Evolutionary conservation across 2,888 invertebrate species (phyloP).

Genomic region (Eurytoma adleriae): DNA sequence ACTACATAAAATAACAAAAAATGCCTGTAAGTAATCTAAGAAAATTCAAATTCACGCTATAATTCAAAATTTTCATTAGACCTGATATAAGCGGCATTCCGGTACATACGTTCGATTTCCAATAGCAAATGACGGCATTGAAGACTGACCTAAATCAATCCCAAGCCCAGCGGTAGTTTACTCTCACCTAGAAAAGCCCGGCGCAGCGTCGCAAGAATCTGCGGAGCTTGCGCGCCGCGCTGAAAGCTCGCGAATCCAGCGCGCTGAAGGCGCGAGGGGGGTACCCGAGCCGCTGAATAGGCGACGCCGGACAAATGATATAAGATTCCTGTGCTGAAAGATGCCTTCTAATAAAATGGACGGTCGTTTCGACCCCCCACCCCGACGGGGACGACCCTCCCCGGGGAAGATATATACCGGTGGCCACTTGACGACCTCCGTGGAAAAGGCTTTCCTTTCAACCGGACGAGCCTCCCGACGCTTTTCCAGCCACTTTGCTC

Average conservation of each 20-base stretch:
- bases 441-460: conserved; percentile 45
- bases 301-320: conserved; percentile 69
- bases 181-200: no score
- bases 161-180: no score
- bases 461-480: conserved; percentile 26
- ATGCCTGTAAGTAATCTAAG: no score
- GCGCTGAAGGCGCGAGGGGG: neutral
- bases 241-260: neutral
- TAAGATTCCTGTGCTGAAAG: conserved; percentile 70
- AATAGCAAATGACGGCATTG: no score
- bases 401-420: conserved; percentile 18
- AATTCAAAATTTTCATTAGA: no score
- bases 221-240: neutral
- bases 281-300: conserved; percentile 60
- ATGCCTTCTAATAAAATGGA: conserved; percentile 72
- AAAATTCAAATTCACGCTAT: no score
- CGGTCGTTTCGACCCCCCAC: conserved; percentile 58
- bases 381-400: conserved; percentile 34
- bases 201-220: neutral
- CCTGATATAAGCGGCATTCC: no score
- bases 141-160: neutral
- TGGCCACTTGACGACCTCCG: conserved; percentile 47
- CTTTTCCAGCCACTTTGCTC: conserved; percentile 29
- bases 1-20: no score
- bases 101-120: no score